Evolutionary conservation across 1,140 invertebrate species (phyloP).

Genomic region (Panulirus ornatus): DNA sequence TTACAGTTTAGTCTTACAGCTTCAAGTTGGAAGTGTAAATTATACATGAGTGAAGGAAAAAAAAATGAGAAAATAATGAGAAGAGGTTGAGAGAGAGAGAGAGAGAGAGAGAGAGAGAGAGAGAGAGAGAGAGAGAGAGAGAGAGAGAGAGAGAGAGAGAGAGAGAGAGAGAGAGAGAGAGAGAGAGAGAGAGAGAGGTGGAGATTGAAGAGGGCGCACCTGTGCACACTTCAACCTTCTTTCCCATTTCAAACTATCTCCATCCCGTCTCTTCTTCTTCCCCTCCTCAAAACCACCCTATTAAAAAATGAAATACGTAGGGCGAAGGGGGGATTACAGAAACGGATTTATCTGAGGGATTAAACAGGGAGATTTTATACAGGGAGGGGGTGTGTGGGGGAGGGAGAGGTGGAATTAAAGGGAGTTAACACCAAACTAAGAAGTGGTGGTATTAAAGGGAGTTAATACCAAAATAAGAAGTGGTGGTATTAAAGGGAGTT

Average conservation of each 20-base stretch:
- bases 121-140: neutral
- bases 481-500: too few species aligned
- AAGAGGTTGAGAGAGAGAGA: conserved; percentile 21
- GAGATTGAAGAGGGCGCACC: neutral
- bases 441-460: too few species aligned
- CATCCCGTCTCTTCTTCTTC: too few species aligned
- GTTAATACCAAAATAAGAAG: too few species aligned
- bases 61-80: neutral
- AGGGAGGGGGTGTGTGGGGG: neutral
- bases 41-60: too few species aligned
- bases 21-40: too few species aligned
- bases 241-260: neutral
- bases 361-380: too few species aligned
- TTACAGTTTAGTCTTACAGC: too few species aligned
- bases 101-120: neutral
- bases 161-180: conserved; percentile 17
- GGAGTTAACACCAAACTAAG: neutral
- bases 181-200: conserved; percentile 1
- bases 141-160: neutral
- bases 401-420: neutral
- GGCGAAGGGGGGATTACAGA: too few species aligned
- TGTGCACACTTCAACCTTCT: neutral
- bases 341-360: too few species aligned
- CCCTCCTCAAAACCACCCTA: too few species aligned
- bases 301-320: too few species aligned